Conservation (phyloP, 2,888 invertebrate genomes). For the Alsophila aescularia region DNA sequence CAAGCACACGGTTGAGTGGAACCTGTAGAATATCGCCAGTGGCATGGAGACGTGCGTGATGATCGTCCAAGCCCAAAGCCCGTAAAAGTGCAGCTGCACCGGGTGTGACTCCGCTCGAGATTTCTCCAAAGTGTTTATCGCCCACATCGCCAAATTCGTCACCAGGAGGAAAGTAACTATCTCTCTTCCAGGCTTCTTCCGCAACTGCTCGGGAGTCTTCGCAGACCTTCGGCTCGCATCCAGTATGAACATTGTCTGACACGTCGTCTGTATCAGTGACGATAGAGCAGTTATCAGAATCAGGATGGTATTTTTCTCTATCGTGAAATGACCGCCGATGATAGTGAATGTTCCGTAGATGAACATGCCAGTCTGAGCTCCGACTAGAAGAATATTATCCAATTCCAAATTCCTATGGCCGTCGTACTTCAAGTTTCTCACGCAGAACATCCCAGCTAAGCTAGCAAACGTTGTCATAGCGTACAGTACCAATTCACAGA, state of each 20-base stretch:
- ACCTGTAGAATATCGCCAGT: constrained; percentile 95
- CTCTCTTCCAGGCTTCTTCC: constrained; percentile 95
- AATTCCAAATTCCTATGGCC: constrained; percentile 92
- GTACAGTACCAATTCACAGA: constrained; percentile 94
- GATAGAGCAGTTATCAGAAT: constrained; percentile 93
- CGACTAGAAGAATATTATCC: constrained; percentile 95
- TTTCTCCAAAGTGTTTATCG: constrained; percentile 96
- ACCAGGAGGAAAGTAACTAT: constrained; percentile 96
- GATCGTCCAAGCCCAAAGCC: constrained; percentile 97
- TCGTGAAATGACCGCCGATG: constrained; percentile 95
- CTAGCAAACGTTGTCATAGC: constrained; percentile 94
- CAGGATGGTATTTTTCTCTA: constrained; percentile 91
- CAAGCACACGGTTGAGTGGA: constrained; percentile 97
- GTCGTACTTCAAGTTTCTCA: constrained; percentile 93
- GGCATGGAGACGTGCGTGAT: constrained; percentile 98
- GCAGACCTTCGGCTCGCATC: constrained; percentile 95
- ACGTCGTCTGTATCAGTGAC: constrained; percentile 94
- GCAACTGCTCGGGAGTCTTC: constrained; percentile 91
- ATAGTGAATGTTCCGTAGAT: constrained; percentile 97
- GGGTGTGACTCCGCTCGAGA: constrained; percentile 96
- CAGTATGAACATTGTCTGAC: constrained; percentile 95
- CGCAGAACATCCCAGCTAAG: constrained; percentile 94
- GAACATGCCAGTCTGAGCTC: constrained; percentile 97
- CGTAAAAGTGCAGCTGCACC: constrained; percentile 95
- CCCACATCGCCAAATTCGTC: constrained; percentile 97